Conservation (phyloP, 2,888 invertebrate genomes). For the Schizotus pectinicornis region DNA sequence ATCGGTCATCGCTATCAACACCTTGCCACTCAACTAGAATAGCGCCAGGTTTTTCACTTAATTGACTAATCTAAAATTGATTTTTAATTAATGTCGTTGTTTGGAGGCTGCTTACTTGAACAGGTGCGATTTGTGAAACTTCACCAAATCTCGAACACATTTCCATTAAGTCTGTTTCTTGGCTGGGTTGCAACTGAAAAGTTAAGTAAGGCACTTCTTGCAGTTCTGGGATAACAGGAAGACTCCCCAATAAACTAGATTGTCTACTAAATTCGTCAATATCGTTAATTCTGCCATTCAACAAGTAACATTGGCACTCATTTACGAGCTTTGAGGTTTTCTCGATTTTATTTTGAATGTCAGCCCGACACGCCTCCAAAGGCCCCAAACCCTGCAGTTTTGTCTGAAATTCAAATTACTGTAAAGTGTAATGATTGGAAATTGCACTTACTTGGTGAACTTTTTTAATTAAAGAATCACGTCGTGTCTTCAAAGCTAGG, state of each 20-base stretch:
- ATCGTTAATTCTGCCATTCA: slow-evolving; percentile 34
- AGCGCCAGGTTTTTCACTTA: slow-evolving; percentile 62
- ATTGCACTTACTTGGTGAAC: slow-evolving; percentile 38
- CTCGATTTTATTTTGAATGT: slow-evolving; percentile 54
- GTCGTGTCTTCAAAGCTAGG: slow-evolving; percentile 43
- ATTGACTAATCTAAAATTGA: slow-evolving; percentile 59
- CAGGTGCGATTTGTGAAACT: slow-evolving; percentile 49
- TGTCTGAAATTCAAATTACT: slow-evolving; percentile 35
- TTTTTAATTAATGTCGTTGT: slow-evolving; percentile 2
- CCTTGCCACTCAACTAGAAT: slow-evolving; percentile 62
- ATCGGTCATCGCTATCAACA: slow-evolving; percentile 56
- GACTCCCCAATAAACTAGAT: slow-evolving; percentile 56
- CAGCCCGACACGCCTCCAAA: slow-evolving; percentile 54
- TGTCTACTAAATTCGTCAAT: slow-evolving; percentile 44
- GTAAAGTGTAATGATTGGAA: background rate
- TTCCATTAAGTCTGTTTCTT: slow-evolving; percentile 42
- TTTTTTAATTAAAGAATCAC: slow-evolving; percentile 42
- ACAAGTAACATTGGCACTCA: slow-evolving; percentile 44
- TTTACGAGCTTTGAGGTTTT: slow-evolving; percentile 50
- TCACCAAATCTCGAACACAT: slow-evolving; percentile 47
- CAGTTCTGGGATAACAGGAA: slow-evolving; percentile 64
- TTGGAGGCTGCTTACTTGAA: slow-evolving; percentile 48
- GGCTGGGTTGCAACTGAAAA: slow-evolving; percentile 57
- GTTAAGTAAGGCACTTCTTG: slow-evolving; percentile 63
- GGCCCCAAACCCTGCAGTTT: slow-evolving; percentile 54